Evolutionary conservation across 2,113 vertebrate species (phyloP), one percentile per base, ranked within the genome.

Genomic region (Lates calcarifer): DNA sequence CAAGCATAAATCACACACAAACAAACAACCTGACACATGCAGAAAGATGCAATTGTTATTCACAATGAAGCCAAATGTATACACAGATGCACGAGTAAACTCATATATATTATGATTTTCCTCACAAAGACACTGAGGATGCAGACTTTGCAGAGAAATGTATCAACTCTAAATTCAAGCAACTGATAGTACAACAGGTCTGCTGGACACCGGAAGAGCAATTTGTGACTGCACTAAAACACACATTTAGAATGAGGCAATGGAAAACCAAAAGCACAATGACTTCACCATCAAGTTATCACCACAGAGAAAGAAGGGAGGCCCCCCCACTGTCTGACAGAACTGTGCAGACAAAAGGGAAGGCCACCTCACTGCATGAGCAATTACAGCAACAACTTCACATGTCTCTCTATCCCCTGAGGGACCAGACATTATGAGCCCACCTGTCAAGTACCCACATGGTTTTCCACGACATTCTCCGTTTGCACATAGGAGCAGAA

Each of bases 301-400:
- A 39, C n/a, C 37, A 35, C 33, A 74, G 74, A 83, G 71, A 81
- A 90, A 89, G 69, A 49, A 45, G 37, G 17, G 20, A 65, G n/a
- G 6, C 56, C 67, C 47, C 49, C 56, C 37, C 45, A 28, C 66
- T 1, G 41, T 81, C 61, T 84, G 71, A 77, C 4, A 20, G 56
- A 89, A 76, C 63, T 5, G 56, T 39, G 56, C 69, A 83, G 82
- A 91, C 86, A 91, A 90, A 87, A 68, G 43, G 72, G 66, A 87
- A 85, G 81, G 53, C 79, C 77, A 71, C 70, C 81, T 77, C 64
- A 15, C 67, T 53, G 79, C 84, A 77, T 72, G 84, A 92, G 81
- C 87, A 94, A 91, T 93, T 91, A 92, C 72, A 87, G 89, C 78
- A 82, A 90, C 89, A 93, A 88, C 90, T 91, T 90, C 79, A 61